Percentiles rank a stretch among this genome's conserved stretches.
These are phyloP conservation scores for Seriola aureovittata DNA, from an alignment of 2,113 vertebrate genomes.

Conservation along the genomic window DNA sequence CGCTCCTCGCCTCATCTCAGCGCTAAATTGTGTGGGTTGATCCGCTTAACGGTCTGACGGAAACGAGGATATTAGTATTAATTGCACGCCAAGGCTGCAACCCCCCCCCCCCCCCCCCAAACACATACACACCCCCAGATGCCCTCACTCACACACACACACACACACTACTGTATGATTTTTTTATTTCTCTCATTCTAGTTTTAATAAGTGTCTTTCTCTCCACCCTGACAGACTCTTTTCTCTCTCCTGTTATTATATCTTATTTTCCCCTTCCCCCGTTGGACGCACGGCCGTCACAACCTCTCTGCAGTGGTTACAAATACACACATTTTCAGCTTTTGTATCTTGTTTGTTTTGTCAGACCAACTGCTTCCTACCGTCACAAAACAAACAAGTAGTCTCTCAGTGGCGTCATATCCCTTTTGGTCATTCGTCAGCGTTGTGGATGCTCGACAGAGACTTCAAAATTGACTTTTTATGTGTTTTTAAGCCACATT, in stretches of 20 bases:
- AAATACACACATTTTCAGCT: background rate
- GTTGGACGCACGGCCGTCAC: too few relatives aligned
- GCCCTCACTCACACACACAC: background rate
- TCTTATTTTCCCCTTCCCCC: background rate
- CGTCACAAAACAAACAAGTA: too few relatives aligned
- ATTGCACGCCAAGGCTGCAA: conserved; percentile 37
- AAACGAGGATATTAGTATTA: conserved; percentile 67
- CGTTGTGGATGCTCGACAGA: too few relatives aligned
- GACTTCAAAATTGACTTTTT: too few relatives aligned
- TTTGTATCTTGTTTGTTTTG: background rate
- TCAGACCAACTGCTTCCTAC: too few relatives aligned
- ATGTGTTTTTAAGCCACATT: too few relatives aligned
- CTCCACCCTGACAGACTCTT: background rate
- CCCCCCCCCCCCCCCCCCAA: background rate
- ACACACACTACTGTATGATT: background rate
- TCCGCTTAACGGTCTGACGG: conserved; percentile 62
- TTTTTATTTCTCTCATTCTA: conserved; percentile 1
- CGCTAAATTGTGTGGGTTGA: conserved; percentile 70
- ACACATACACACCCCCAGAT: conserved; percentile 2
- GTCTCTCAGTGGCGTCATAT: too few relatives aligned
- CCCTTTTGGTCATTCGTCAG: too few relatives aligned
- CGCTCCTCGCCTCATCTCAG: conserved; percentile 45
- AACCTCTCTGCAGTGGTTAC: background rate
- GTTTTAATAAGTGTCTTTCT: background rate
- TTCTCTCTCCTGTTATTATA: background rate